These are phyloP conservation scores for Agonopterix alstromeriana DNA, from an alignment of 2,888 invertebrate genomes.

Conservation along the genomic window DNA sequence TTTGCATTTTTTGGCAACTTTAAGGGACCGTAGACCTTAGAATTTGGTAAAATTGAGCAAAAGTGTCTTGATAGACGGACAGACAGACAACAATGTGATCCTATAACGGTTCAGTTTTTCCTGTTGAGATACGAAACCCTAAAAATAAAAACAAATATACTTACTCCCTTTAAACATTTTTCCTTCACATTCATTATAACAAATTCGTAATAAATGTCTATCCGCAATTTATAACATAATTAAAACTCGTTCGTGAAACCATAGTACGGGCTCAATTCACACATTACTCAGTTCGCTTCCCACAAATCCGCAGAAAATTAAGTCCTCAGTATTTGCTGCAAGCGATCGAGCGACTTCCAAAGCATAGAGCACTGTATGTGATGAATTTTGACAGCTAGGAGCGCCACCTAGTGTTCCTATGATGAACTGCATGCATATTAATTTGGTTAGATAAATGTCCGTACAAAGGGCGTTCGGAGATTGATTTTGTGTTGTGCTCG, in stretches of 20 bases:
- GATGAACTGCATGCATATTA: background rate
- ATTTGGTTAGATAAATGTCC: background rate
- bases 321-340: constrained; percentile 25
- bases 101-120: no score
- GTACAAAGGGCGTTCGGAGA: background rate
- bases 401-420: background rate
- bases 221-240: background rate
- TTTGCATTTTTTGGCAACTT: no score
- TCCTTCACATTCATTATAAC: no score
- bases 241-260: constrained; percentile 6
- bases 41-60: no score
- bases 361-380: background rate
- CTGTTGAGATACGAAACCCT: no score
- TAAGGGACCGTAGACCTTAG: no score
- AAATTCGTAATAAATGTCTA: no score
- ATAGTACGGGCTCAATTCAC: constrained; percentile 11
- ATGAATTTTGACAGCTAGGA: background rate
- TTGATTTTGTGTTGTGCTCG: no score
- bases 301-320: constrained; percentile 35
- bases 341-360: constrained; percentile 10
- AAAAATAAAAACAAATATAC: no score
- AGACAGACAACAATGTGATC: no score
- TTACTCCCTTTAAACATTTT: no score
- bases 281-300: constrained; percentile 27
- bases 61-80: no score